phyloP scores from a whole-genome alignment of 2,888 invertebrate genomes.

The Lobophora halterata region DNA sequence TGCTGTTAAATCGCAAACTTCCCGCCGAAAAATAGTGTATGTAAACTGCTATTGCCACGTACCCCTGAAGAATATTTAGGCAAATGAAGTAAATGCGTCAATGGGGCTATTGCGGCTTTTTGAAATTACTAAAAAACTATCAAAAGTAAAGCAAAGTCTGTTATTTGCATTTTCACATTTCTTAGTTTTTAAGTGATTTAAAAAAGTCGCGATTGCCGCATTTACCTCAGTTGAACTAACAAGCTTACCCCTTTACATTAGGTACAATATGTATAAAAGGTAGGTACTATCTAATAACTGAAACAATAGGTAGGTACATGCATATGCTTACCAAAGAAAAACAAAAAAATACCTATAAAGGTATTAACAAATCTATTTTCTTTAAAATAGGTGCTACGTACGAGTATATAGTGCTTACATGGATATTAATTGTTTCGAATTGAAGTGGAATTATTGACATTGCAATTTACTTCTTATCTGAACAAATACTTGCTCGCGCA shows the following conservation, averaged over 20 bases:
- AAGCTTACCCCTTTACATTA: no score
- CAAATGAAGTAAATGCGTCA: background rate
- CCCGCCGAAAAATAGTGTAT: constrained; percentile 56
- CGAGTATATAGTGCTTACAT: constrained; percentile 37
- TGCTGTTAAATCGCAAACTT: constrained; percentile 44
- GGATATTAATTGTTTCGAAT: constrained; percentile 39
- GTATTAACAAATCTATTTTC: no score
- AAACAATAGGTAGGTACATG: background rate
- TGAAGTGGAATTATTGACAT: constrained; percentile 33
- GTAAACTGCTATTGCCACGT: constrained; percentile 47
- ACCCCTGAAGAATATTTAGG: constrained; percentile 43
- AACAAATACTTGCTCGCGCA: constrained; percentile 7
- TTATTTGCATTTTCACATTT: no score
- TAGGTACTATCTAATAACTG: background rate
- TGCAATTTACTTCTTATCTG: constrained; percentile 20
- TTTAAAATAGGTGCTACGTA: background rate
- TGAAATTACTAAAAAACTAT: constrained; percentile 3
- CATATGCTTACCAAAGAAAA: no score
- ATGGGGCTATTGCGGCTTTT: no score
- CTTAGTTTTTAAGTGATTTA: no score
- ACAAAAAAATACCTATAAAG: no score
- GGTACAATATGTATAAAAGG: no score
- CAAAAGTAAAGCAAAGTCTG: no score
- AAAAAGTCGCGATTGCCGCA: no score
- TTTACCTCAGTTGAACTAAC: no score